A percentile compares a stretch with the other conserved stretches of the same genome.
Conservation (phyloP, 2,797 vertebrate species). For the Anas acuta region DNA sequence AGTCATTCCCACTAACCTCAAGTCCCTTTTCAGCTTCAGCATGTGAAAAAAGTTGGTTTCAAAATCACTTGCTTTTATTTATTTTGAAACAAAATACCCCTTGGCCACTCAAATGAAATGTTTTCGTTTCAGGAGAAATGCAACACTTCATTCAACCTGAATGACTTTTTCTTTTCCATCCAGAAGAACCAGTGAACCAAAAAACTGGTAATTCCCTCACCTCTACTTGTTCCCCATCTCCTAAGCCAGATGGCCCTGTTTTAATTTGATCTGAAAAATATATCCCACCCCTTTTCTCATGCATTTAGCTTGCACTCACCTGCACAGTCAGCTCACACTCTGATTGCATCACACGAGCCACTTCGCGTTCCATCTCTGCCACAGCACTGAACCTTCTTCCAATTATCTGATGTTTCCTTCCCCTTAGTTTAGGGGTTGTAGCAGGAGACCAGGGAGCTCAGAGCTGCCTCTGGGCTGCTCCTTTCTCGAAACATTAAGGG, state of each 20-base stretch:
- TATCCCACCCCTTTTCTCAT: not conserved
- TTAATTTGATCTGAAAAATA: not conserved
- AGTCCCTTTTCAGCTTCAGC: not conserved
- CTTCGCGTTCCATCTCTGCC: fast-evolving
- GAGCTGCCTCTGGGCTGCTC: not conserved
- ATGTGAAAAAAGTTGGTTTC: not conserved
- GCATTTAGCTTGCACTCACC: not conserved
- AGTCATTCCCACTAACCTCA: not conserved
- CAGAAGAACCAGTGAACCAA: not conserved
- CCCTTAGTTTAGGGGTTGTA: fast-evolving
- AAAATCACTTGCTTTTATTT: not conserved
- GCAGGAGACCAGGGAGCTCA: not conserved
- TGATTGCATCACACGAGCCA: fast-evolving
- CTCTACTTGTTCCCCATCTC: not conserved
- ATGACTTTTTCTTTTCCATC: not conserved
- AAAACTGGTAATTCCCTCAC: not conserved
- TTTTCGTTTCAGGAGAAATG: not conserved
- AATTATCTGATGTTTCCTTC: not conserved
- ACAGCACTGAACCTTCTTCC: fast-evolving
- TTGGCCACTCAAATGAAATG: not conserved
- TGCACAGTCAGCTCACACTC: fast-evolving
- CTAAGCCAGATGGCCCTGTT: not conserved
- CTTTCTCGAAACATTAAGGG: fast-evolving
- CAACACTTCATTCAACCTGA: not conserved
- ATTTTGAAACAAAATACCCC: not conserved